These are phyloP conservation scores for Astreopora myriophthalma DNA, from an alignment of 64 coral and sea anemone species.

Conservation along the genomic window DNA sequence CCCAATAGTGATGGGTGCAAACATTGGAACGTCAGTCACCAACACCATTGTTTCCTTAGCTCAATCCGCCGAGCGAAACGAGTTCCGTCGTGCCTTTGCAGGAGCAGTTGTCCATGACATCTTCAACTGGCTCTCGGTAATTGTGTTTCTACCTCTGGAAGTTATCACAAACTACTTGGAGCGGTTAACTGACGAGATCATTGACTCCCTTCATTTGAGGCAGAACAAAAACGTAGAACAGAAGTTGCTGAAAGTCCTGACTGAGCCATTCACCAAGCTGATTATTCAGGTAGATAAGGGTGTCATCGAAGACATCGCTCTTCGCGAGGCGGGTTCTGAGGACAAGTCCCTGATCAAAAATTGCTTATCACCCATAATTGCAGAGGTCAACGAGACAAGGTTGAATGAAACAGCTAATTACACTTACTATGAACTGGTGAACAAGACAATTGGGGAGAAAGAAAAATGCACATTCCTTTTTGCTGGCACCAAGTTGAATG, in stretches of 20 bases:
- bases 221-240: constrained; percentile 60
- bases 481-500: constrained; percentile 57
- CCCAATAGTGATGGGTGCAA: constrained; percentile 96
- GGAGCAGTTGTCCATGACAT: constrained; percentile 96
- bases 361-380: neutral
- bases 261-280: constrained; percentile 92
- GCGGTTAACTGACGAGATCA: constrained; percentile 62
- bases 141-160: constrained; percentile 87
- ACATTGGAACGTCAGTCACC: constrained; percentile 98
- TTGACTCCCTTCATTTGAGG: constrained; percentile 39
- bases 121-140: constrained; percentile 95
- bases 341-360: constrained; percentile 63
- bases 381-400: neutral
- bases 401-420: constrained; percentile 2
- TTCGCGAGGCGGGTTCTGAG: constrained; percentile 31
- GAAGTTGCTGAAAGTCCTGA: constrained; percentile 77
- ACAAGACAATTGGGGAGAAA: neutral
- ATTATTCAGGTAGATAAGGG: constrained; percentile 89
- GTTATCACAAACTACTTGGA: constrained; percentile 73
- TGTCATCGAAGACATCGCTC: constrained; percentile 84
- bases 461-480: constrained; percentile 77
- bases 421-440: neutral
- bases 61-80: constrained; percentile 84
- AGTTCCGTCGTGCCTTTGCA: constrained; percentile 98
- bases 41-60: constrained; percentile 92